These are phyloP conservation scores for Drosophila repleta DNA, from an alignment of 1,140 invertebrate species.

Conservation along the genomic window DNA sequence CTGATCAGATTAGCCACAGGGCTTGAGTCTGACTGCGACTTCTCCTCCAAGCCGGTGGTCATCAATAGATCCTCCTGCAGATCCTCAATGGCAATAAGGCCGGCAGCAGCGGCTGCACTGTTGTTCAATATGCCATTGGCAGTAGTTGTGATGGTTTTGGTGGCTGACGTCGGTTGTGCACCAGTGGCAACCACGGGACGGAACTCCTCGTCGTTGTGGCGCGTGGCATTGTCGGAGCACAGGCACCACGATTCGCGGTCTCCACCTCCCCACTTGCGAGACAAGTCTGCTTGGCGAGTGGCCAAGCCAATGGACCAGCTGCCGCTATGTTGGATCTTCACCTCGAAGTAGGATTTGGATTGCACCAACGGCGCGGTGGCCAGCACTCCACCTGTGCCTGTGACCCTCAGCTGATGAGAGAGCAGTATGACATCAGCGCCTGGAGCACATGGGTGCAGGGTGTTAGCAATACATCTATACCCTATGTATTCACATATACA, in stretches of 20 bases:
- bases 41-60: conserved; percentile 78
- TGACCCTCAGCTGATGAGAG: conserved; percentile 97
- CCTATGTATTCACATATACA: too few relatives aligned
- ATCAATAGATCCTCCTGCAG: conserved; percentile 84
- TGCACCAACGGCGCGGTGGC: conserved; percentile 97
- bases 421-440: conserved; percentile 99
- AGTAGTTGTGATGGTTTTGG: conserved; percentile 38
- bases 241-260: conserved; percentile 97
- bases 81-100: conserved; percentile 80
- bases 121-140: conserved; percentile 85
- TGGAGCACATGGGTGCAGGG: conserved; percentile 75
- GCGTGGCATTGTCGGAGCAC: conserved; percentile 93
- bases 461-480: not conserved
- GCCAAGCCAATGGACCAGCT: conserved; percentile 97
- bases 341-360: conserved; percentile 99
- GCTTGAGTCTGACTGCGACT: conserved; percentile 9
- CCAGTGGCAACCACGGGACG: conserved; percentile 86
- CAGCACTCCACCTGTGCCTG: conserved; percentile 96
- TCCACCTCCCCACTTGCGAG: conserved; percentile 91
- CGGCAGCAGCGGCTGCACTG: conserved; percentile 61
- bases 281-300: conserved; percentile 93
- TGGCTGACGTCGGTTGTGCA: conserved; percentile 32
- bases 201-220: conserved; percentile 92
- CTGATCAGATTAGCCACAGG: conserved; percentile 36
- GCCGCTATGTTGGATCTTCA: conserved; percentile 98